These are phyloP conservation scores for Hecatera dysodea DNA, from an alignment of 2,888 invertebrate species.

Conservation along the genomic window DNA sequence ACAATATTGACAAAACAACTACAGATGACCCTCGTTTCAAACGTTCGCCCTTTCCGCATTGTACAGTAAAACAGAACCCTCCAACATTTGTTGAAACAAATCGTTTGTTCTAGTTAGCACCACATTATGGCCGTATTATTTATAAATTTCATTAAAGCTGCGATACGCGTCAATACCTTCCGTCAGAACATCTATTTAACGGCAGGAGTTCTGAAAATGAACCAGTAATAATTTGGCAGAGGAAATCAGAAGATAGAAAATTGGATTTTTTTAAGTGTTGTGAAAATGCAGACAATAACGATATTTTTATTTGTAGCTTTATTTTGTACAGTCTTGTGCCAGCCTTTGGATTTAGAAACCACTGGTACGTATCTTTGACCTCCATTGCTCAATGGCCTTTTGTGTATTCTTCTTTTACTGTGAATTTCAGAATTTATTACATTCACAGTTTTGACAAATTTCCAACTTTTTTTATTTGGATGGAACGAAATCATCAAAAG, in stretches of 20 bases:
- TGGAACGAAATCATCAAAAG: too few relatives aligned
- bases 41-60: constrained; percentile 8
- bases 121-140: constrained; percentile 67
- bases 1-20: neutral
- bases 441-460: too few relatives aligned
- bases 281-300: constrained; percentile 63
- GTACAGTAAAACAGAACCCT: constrained; percentile 41
- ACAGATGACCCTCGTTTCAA: neutral
- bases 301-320: constrained; percentile 68
- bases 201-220: constrained; percentile 16
- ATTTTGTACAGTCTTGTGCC: constrained; percentile 66
- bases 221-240: constrained; percentile 27
- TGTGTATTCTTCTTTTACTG: neutral
- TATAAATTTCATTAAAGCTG: constrained; percentile 68
- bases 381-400: neutral
- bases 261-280: neutral
- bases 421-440: too few relatives aligned
- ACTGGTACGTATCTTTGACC: constrained; percentile 63
- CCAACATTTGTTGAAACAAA: constrained; percentile 58
- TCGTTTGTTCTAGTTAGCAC: constrained; percentile 63
- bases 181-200: constrained; percentile 61
- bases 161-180: constrained; percentile 67
- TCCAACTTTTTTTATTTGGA: too few relatives aligned
- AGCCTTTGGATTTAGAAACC: constrained; percentile 70
- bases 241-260: neutral